Base-by-base conservation (phyloP, 2,888 invertebrate species). In the Leptarthrus brevirostris region DNA sequence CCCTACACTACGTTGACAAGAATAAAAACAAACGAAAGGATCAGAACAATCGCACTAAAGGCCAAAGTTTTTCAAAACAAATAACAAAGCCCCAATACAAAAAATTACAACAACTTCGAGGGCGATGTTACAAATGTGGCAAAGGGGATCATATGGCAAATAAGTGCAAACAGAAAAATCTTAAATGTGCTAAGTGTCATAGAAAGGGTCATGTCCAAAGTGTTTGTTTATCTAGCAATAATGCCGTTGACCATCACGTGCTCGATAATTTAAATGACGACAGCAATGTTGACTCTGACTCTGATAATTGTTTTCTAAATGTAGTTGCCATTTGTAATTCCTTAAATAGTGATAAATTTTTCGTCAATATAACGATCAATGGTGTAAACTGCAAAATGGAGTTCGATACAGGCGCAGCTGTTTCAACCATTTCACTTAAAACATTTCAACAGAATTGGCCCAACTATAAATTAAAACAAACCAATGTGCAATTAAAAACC, bases 141-240 rank as follows among this genome's bases (percentile, higher is more conserved):
- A 36, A 36, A 44, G 14, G 3, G 6, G 20, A 64, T n/a, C 61
- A 64, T n/a, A 36, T 64, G 3, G 44, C 61, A 4, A 44, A 64
- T n/a, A 2, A 44, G n/a, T 64, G 61, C 5, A 44, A 64, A 64
- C 30, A 36, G 12, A 64, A 64, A 40, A 40, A 64, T 10, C n/a
- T 40, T 4, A 64, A 40, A 20, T 64, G 44, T 20, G 2, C 8
- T 12, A 64, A 3, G 18, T 64, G 61, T n/a, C 26, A 58, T 3
- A 64, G 22, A 22, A 64, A n/a, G 16, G 61, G 22, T 1, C 61
- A 64, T 6, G 20, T 64, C 4, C 22, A 64, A 24, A 44, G 40
- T 20, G 61, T n/a, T n/a, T n/a, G n/a, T n/a, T n/a, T n/a, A n/a
- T n/a, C n/a, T n/a, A n/a, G n/a, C n/a, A n/a, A n/a, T n/a, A n/a